Percentiles rank a stretch among this genome's conserved stretches.
phyloP scores from a whole-genome alignment of 2,888 invertebrate genomes.

The Uloborus plumipes region DNA sequence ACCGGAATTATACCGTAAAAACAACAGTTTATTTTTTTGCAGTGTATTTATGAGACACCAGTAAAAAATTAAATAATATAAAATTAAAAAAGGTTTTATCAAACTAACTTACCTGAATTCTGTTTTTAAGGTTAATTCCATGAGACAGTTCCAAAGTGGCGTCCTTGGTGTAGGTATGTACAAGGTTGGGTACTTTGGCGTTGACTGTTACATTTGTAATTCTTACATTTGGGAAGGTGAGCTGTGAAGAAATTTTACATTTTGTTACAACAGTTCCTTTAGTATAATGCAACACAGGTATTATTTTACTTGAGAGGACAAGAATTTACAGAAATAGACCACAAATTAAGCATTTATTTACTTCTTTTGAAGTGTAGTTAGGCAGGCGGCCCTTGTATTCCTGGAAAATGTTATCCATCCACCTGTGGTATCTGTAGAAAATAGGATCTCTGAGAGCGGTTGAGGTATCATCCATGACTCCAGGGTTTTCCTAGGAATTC shows the following conservation, averaged over 20 bases:
- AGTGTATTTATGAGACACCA: too few species aligned
- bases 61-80: too few species aligned
- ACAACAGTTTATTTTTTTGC: too few species aligned
- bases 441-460: constrained; percentile 90
- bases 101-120: too few species aligned
- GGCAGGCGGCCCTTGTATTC: constrained; percentile 81
- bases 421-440: constrained; percentile 90
- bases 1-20: too few species aligned
- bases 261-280: too few species aligned
- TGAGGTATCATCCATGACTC: constrained; percentile 86
- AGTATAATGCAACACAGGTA: too few species aligned
- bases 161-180: constrained; percentile 78
- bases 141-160: constrained; percentile 83
- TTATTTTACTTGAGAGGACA: too few species aligned
- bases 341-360: constrained; percentile 68
- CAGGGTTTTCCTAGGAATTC: constrained; percentile 79
- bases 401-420: constrained; percentile 83
- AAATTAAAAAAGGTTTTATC: too few species aligned
- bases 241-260: constrained; percentile 49
- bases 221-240: constrained; percentile 67
- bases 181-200: constrained; percentile 62
- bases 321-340: too few species aligned
- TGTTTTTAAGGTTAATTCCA: constrained; percentile 77
- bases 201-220: constrained; percentile 66
- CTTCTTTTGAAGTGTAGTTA: constrained; percentile 77